Base-by-base conservation (phyloP, 64 coral and sea anemone species). In the Pocillopora damicornis region DNA sequence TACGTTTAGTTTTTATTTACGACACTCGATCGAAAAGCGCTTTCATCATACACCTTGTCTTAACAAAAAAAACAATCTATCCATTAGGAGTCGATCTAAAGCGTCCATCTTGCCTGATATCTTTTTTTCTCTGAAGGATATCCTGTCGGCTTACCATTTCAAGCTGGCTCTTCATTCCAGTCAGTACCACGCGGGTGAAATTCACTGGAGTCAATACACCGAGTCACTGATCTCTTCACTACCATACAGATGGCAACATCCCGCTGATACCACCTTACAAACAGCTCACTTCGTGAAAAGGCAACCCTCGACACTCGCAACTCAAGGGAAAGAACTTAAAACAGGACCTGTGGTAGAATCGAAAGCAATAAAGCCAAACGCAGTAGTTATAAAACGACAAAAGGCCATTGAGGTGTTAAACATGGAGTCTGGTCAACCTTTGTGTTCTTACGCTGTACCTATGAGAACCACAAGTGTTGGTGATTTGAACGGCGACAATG, bases 121-220 rank as follows among this genome's bases (percentile, higher is more conserved):
- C 30, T 78, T 17, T 13, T 13, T 59, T 38, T 56, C 30, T 1
- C 22, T 76, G 7, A 60, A 91, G 90, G 76, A 92, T 72, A 37
- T 89, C 11, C 78, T 94, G 15, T 91, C 82, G 1, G 75, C 91
- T 42, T 94, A 89, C 35, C 96, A 99, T 79, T 99, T 95, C 78
- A 99, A 99, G 87, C 90, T 99, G 26, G 90, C 93, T 68, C 79
- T 99, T 15, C 90, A 88, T 17, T 81, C 90, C 35, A 92, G 91
- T 80, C 80, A 88, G 59, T 93, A 95, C 42, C 96, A 99, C 37
- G 77, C 73, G 4, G 96, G 88, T 38, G 96, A 99, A 60, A 84
- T 88, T 22, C 93, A 93, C 60, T 99, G 93, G 96, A 80, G 79
- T 38, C 76, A 90, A 36, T 95, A 88, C 84, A 89, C 79, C 15